These are phyloP conservation scores for Stichodactyla mertensii DNA, from an alignment of 64 coral and sea anemone species.

Conservation along the genomic window DNA sequence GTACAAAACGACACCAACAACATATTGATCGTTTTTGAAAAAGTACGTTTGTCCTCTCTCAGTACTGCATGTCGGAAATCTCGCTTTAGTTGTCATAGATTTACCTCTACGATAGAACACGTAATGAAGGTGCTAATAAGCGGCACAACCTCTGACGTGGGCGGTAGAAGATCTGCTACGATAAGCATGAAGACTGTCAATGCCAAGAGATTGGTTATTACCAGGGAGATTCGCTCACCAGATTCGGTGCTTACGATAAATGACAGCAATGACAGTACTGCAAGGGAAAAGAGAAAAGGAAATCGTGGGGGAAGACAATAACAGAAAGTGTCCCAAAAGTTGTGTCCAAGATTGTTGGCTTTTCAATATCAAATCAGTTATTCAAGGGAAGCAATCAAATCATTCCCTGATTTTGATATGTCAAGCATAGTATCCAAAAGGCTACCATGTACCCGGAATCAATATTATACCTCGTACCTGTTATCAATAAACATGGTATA, in stretches of 20 bases:
- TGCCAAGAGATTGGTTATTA: constrained; percentile 88
- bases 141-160: constrained; percentile 82
- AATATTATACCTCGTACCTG: constrained; percentile 17
- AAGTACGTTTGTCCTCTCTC: too few relatives aligned
- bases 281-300: background rate
- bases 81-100: too few relatives aligned
- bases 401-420: too few relatives aligned
- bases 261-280: constrained; percentile 72
- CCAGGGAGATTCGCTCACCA: constrained; percentile 89
- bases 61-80: too few relatives aligned
- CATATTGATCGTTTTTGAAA: too few relatives aligned
- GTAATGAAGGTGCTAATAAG: constrained; percentile 66
- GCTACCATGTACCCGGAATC: too few relatives aligned
- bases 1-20: too few relatives aligned
- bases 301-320: background rate
- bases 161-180: constrained; percentile 80
- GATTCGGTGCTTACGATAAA: constrained; percentile 87
- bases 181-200: constrained; percentile 87
- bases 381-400: too few relatives aligned
- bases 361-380: too few relatives aligned
- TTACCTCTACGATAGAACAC: constrained; percentile 64
- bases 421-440: too few relatives aligned
- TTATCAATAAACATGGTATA: constrained; percentile 90
- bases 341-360: too few relatives aligned
- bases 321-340: too few relatives aligned